Percentiles rank a stretch among this genome's conserved stretches.
Evolutionary conservation across 2,888 invertebrate species (phyloP).

Genomic region (Thelaira solivaga): DNA sequence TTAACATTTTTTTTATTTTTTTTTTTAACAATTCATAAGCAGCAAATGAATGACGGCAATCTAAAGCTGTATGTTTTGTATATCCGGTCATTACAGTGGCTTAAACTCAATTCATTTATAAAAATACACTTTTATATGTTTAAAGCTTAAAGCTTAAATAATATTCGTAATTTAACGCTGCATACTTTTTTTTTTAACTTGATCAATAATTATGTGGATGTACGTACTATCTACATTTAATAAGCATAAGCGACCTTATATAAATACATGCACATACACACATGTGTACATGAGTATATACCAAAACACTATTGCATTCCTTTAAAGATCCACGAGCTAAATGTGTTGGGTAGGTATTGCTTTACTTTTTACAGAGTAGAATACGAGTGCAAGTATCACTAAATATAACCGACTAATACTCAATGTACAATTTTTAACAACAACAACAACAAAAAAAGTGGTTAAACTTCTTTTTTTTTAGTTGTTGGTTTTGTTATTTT

Average conservation of each 20-base stretch:
- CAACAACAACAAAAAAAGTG: slow-evolving; percentile 36
- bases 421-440: background rate
- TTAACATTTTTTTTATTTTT: no score
- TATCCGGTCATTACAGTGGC: slow-evolving; percentile 27
- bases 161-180: no score
- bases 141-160: no score
- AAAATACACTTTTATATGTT: no score
- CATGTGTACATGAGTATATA: background rate
- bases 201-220: slow-evolving; percentile 45
- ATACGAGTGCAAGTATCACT: slow-evolving; percentile 26
- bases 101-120: background rate
- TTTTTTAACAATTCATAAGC: no score
- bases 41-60: no score
- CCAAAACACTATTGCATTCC: slow-evolving; percentile 32
- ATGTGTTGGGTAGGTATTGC: background rate
- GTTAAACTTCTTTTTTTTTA: slow-evolving; percentile 46
- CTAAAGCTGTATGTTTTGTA: no score
- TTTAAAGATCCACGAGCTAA: slow-evolving; percentile 30
- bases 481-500: slow-evolving; percentile 20
- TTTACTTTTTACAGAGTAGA: slow-evolving; percentile 25
- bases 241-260: no score
- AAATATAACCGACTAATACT: slow-evolving; percentile 19
- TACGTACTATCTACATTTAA: background rate
- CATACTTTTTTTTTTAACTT: no score
- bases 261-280: background rate